Evolutionary conservation across 2,888 invertebrate genomes (phyloP).

Genomic region (Orthonevra nobilis): DNA sequence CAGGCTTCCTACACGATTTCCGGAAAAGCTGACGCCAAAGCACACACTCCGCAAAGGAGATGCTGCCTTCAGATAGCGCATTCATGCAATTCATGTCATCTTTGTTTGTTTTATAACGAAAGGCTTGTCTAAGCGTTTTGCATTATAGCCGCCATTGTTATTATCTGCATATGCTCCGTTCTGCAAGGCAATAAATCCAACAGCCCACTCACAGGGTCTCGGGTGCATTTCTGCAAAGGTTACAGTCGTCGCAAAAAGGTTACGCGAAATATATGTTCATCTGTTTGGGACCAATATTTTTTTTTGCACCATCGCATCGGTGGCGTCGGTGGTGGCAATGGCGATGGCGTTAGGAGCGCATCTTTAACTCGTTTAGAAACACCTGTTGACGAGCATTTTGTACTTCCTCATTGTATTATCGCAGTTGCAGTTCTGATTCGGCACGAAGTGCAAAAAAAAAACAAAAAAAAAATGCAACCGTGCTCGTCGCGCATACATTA

Average conservation of each 20-base stretch:
- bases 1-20: slow-evolving; percentile 58
- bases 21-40: slow-evolving; percentile 60
- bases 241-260: slow-evolving; percentile 64
- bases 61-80: slow-evolving; percentile 38
- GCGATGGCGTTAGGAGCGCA: slow-evolving; percentile 57
- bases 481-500: slow-evolving; percentile 32
- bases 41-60: slow-evolving; percentile 20
- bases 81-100: slow-evolving; percentile 66
- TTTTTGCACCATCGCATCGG: not conserved
- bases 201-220: slow-evolving; percentile 46
- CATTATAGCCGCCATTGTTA: slow-evolving; percentile 17
- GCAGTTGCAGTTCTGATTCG: slow-evolving; percentile 38
- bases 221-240: slow-evolving; percentile 56
- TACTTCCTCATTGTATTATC: slow-evolving; percentile 55
- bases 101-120: slow-evolving; percentile 67
- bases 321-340: not conserved
- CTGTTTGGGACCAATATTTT: not conserved
- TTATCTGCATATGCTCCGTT: slow-evolving; percentile 55
- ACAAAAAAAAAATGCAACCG: slow-evolving; percentile 1
- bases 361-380: slow-evolving; percentile 63
- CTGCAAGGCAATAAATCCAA: slow-evolving; percentile 7
- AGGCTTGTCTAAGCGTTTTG: slow-evolving; percentile 45
- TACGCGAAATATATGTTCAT: slow-evolving; percentile 39
- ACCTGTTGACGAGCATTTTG: slow-evolving; percentile 68
- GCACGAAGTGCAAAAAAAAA: too few relatives aligned